Base-by-base conservation (phyloP, 2,113 vertebrate genomes). In the Todiramphus chloris region DNA sequence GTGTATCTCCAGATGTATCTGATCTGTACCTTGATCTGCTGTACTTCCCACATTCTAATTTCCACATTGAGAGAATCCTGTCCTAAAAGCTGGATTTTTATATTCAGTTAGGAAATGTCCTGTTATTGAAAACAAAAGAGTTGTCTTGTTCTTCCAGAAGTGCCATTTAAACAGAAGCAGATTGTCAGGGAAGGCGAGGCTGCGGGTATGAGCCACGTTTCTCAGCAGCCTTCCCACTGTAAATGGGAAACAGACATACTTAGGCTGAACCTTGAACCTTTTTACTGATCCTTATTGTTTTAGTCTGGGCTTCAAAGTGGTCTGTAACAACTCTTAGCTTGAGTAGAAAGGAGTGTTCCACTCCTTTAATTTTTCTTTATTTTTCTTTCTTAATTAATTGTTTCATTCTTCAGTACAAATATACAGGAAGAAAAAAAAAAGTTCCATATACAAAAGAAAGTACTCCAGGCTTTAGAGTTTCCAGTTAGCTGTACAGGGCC, bases 81-180 rank as follows among this genome's bases (percentile, higher is more conserved):
- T 60, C 64, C 43, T 68, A 86, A 79, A 88, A 81, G 14, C 8
- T 66, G 25, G n/a, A 33, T n/a, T 87, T 93, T 72, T 63, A 23
- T 46, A 46, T 76, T 83, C 83, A 13, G 43, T 69, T 83, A 83
- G 72, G 91, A 97, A 85, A 74, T 84, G 30, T 76, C 93, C 87
- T 92, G 58, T 92, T 75, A 21, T 2, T 84, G 82, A 55, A 95
- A 97, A 94, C 56, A 46, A 83, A 27, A 93, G 50, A 69, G 28
- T 53, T 86, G 20, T 64, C 74, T 86, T 73, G 35, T 33, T 93
- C 92, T 92, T 90, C 50, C 76, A 88, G 31, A 64, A 77, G 59
- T 56, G 46, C 60, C 35, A n/a, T 83, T 96, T 90, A 94, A 97
- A 92, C 63, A 96, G 91, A 94, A 96, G 91, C 89, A 94, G 68